Evolutionary conservation across 2,888 invertebrate species (phyloP), one percentile per base, ranked within the genome.

Genomic region (Lepidocyrtoides sp.): DNA sequence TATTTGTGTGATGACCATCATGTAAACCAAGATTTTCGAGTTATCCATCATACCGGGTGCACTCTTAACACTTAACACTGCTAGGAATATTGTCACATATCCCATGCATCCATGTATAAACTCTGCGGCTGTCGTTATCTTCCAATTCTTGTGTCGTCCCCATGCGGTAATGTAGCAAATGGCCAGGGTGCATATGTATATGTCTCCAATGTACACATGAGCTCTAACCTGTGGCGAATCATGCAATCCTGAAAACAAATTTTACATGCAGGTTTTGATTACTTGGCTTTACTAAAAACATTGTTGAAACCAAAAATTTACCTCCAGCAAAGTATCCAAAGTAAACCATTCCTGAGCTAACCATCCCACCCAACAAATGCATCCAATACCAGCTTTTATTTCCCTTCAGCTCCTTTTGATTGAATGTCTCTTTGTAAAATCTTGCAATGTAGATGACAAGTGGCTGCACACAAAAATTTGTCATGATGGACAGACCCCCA

Each of bases 371-470:
- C 54, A 92, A 26, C 12, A 92, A 23, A 48, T 92, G 92, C 75
- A 89, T 83, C 86, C 89, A 89, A 17, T 89, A 92, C 92, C 89
- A 92, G 2, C 12, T 3, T 29, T 92, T 92, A 3, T n/a, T 72
- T 10, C 89, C 92, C 36, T 89, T 92, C 23, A 48, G 54, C 7
- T 60, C 0, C 0, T 51, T 41, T 2, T 29, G 10, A 36, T 89
- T 92, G n/a, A 86, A 92, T 0, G 91, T 91, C 36, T 91, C 91
- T 26, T 91, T 91, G 54, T 91, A 91, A 57, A 91, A 91, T 72
- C 91, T 14, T 3, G 91, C 91, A 66, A 91, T 69, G 54, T 89
- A 91, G 8, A 85, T 81, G 41, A 89, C 89, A 41, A 91, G 72
- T 0, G 91, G 91, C 48, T 89, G 86, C 20, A 92, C 51, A 12